Conservation (phyloP, 2,113 vertebrate genomes). For the Dicerorhinus sumatrensis region DNA sequence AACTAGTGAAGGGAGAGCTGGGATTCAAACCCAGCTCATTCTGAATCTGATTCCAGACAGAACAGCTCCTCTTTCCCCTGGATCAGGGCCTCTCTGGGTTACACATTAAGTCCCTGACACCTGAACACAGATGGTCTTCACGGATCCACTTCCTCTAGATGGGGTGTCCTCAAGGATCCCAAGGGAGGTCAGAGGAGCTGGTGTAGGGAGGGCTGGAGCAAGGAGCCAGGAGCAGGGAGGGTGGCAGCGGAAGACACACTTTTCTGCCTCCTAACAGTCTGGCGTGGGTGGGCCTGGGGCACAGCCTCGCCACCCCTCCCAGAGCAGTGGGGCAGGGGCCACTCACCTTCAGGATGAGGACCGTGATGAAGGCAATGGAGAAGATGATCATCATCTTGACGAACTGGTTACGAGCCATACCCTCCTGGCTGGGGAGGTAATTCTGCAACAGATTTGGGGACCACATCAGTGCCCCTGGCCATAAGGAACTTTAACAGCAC, state of each 20-base stretch:
- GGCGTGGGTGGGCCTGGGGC: fast-evolving
- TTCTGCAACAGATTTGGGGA: conserved; percentile 77
- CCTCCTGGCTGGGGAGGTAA: conserved; percentile 80
- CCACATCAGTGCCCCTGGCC: neutral
- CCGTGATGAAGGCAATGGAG: conserved; percentile 82
- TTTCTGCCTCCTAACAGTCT: neutral
- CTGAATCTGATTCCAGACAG: neutral
- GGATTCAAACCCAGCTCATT: neutral
- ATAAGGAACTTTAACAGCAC: neutral
- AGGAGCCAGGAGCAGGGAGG: neutral
- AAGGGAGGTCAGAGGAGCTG: neutral
- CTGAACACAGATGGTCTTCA: fast-evolving
- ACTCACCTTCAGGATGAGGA: conserved; percentile 88
- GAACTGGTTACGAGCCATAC: conserved; percentile 79
- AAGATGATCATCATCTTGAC: conserved; percentile 86
- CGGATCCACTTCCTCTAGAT: neutral
- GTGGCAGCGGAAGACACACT: fast-evolving
- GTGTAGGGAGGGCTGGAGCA: neutral
- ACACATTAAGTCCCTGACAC: neutral
- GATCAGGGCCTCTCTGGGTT: neutral
- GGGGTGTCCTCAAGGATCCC: neutral
- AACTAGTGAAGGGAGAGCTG: neutral
- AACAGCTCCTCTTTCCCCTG: neutral
- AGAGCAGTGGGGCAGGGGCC: fast-evolving
- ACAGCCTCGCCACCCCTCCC: neutral